Evolutionary conservation across 1,140 invertebrate species (phyloP).

Genomic region (Stegodyphus dumicola): DNA sequence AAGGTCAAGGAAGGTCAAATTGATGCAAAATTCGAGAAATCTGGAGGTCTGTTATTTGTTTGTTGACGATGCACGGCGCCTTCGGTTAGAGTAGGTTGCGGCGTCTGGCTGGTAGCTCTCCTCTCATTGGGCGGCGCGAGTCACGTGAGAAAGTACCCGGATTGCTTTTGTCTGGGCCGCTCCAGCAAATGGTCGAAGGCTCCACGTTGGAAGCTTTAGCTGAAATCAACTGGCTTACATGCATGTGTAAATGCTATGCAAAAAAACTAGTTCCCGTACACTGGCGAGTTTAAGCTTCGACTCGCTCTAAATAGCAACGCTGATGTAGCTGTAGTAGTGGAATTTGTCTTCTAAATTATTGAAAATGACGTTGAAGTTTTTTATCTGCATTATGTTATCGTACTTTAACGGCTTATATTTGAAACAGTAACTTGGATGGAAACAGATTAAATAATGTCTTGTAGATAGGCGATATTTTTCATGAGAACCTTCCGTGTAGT

Average conservation of each 20-base stretch:
- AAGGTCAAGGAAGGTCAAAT: neutral
- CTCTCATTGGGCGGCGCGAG: conserved; percentile 4
- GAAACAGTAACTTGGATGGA: too few relatives aligned
- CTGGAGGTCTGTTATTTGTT: conserved; percentile 6
- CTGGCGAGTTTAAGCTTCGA: neutral
- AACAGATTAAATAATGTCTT: too few relatives aligned
- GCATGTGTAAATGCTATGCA: conserved; percentile 22
- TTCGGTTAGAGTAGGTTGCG: conserved; percentile 56
- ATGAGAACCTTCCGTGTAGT: too few relatives aligned
- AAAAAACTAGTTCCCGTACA: conserved; percentile 1
- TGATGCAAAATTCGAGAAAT: conserved; percentile 19
- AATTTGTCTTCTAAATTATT: too few relatives aligned
- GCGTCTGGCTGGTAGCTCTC: conserved; percentile 13
- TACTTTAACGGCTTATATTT: too few relatives aligned
- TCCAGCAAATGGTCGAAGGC: conserved; percentile 54
- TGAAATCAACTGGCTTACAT: neutral
- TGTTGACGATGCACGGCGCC: conserved; percentile 50
- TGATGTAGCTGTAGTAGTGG: too few relatives aligned
- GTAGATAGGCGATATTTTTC: too few relatives aligned
- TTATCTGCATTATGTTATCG: too few relatives aligned
- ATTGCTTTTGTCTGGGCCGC: conserved; percentile 60
- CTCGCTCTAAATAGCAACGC: too few relatives aligned
- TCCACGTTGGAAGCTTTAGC: neutral
- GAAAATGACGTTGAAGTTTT: too few relatives aligned
- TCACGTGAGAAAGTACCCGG: conserved; percentile 59